Evolutionary conservation across 2,113 vertebrate species (phyloP).

Genomic region (Phalacrocorax carbo): DNA sequence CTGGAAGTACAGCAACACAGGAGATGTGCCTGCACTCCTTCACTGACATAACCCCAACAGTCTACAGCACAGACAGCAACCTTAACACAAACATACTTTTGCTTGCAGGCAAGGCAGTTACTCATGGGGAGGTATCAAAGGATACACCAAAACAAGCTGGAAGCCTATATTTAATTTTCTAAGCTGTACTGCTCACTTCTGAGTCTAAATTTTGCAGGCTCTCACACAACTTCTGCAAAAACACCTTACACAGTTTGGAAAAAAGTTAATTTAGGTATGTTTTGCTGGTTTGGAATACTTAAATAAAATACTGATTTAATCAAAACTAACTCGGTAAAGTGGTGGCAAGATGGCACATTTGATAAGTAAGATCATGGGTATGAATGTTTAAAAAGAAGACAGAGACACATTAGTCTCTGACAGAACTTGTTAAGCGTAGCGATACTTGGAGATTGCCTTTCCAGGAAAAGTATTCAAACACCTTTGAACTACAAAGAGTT

Average conservation of each 20-base stretch:
- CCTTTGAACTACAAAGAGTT: conserved; percentile 7
- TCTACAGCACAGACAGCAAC: not conserved
- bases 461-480: not conserved
- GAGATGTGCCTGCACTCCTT: not conserved
- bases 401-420: not conserved
- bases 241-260: not conserved
- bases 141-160: not conserved
- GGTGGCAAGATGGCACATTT: not conserved
- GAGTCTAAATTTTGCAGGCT: not conserved
- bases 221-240: not conserved
- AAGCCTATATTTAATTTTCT: not conserved
- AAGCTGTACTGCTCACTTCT: not conserved
- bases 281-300: not conserved
- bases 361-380: not conserved
- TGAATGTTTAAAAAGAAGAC: not conserved
- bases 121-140: not conserved
- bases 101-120: not conserved
- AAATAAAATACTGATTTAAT: not conserved
- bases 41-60: not conserved
- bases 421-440: not conserved
- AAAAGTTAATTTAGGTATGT: not conserved
- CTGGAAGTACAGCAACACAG: not conserved
- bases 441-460: not conserved
- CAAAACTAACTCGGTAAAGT: not conserved
- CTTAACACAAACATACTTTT: not conserved